Percentiles rank a stretch among this genome's conserved stretches.
Conservation (phyloP, 2,797 vertebrate species). For the Phoxinus dragarum region DNA sequence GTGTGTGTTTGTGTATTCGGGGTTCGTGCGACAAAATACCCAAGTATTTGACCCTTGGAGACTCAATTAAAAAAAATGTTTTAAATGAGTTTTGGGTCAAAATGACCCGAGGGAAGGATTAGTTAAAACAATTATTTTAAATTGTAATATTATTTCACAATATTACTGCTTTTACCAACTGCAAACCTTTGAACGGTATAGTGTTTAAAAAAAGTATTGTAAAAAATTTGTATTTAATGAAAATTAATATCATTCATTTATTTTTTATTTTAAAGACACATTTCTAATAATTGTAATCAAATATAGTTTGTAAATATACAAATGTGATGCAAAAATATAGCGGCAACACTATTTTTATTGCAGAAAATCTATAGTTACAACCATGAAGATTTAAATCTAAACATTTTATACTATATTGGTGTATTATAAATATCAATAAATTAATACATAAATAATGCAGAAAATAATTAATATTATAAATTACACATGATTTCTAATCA, state of each 20-base stretch:
- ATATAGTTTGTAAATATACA: background rate
- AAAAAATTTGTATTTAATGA: no score
- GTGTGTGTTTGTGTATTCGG: no score
- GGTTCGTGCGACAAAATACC: no score
- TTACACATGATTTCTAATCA: background rate
- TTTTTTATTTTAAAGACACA: background rate
- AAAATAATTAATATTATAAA: background rate
- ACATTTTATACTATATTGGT: background rate
- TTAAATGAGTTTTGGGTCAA: no score
- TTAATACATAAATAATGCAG: background rate
- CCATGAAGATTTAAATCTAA: background rate
- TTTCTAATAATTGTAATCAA: background rate
- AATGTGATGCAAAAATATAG: background rate
- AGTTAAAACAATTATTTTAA: background rate
- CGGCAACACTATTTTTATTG: no score
- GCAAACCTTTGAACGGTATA: background rate
- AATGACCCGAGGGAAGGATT: no score
- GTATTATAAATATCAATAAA: background rate
- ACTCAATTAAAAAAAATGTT: no score
- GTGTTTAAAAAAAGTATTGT: background rate
- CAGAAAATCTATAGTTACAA: background rate
- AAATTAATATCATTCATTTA: background rate
- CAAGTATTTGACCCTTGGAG: no score
- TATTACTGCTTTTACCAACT: background rate
- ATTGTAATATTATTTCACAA: background rate